Evolutionary conservation across 2,888 invertebrate genomes (phyloP), one percentile per base, ranked within the genome.

Genomic region (Pseudococcus viburni): DNA sequence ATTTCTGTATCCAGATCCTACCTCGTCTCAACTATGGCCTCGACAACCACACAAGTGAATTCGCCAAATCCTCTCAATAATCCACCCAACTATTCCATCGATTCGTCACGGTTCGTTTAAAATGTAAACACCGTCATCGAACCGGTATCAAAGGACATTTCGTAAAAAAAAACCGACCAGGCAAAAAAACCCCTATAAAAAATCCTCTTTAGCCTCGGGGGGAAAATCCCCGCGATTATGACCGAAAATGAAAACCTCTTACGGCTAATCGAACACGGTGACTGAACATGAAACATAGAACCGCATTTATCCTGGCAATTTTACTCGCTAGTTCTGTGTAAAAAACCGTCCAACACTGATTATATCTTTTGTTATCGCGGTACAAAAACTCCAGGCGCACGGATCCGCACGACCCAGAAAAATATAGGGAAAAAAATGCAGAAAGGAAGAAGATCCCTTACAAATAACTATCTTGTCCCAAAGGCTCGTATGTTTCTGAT

Each of bases 381-480:
- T 33, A 80, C 15, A 42, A 80, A 80, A 80, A 80, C 80, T 77
- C 6, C 33, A 22, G n/a, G 42, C 19, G 3, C 19, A 59, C 19
- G 7, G 59, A 19, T 0, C 59, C 19, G 6, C 19, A 59, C 19
- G 7, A 5, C 7, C 4, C 19, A 1, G 19, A 59, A 19, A 59
- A 59, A 5, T 8, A 19, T 59, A 6, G 51, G 51, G 51, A 42
- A 46, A 19, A 19, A 80, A 80, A 33, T 2, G 26, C 1, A 1
- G 3, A 33, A 33, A 33, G 26, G 26, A 80, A 8, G 80, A 80
- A 80, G 87, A 87, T 87, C 73, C 87, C 83, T 77, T 87, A 87
- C 87, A 87, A 87, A 87, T 87, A 51, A 87, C 87, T 87, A 87
- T 87, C 87, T 87, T 87, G 83, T 87, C 87, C 87, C 87, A 33